These are phyloP conservation scores for Zonitis immaculata DNA, from an alignment of 2,888 invertebrate genomes.

Conservation along the genomic window DNA sequence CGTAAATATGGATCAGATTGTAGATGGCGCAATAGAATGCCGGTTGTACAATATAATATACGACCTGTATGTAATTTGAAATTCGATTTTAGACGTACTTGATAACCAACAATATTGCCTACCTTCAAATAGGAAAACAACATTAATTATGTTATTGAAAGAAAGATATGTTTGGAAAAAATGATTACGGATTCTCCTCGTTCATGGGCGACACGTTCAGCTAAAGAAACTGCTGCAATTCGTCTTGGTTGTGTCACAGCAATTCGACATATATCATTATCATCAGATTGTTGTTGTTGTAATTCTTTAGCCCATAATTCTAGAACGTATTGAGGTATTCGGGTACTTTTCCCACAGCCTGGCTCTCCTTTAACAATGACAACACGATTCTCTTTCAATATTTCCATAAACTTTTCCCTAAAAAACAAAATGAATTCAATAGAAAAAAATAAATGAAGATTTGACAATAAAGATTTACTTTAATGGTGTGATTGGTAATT, in stretches of 20 bases:
- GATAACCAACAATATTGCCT: conserved; percentile 63
- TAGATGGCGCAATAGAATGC: conserved; percentile 49
- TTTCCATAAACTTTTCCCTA: conserved; percentile 52
- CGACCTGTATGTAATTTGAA: conserved; percentile 55
- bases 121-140: conserved; percentile 44
- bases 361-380: conserved; percentile 64
- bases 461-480: conserved; percentile 39
- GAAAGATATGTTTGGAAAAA: conserved; percentile 1
- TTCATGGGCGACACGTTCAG: conserved; percentile 61
- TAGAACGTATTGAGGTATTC: conserved; percentile 61
- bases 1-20: conserved; percentile 48
- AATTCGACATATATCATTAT: conserved; percentile 52
- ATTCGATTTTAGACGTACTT: conserved; percentile 56
- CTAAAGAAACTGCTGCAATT: conserved; percentile 64
- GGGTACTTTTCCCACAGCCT: conserved; percentile 71
- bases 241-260: conserved; percentile 65
- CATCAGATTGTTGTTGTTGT: conserved; percentile 27
- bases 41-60: conserved; percentile 67
- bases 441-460: neutral
- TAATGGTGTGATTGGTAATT: conserved; percentile 45
- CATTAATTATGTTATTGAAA: neutral
- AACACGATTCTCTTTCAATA: conserved; percentile 52
- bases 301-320: conserved; percentile 49
- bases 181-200: conserved; percentile 54
- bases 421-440: conserved; percentile 6